Percentiles rank a stretch among this genome's conserved stretches.
These are phyloP conservation scores for Platycnemis pennipes DNA, from an alignment of 2,888 invertebrate genomes.

Conservation along the genomic window DNA sequence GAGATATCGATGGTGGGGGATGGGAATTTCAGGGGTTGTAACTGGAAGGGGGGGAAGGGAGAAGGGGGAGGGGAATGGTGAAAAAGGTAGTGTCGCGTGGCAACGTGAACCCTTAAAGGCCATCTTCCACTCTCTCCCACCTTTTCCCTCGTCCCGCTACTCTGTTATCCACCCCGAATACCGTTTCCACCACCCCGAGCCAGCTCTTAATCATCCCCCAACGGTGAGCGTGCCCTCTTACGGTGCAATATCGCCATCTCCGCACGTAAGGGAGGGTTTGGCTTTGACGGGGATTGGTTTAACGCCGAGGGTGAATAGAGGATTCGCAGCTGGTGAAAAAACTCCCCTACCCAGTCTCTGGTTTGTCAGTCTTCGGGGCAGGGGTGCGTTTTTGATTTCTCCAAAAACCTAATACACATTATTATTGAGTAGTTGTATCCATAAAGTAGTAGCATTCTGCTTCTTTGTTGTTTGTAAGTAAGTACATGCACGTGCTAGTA, in stretches of 20 bases:
- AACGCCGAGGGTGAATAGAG: background rate
- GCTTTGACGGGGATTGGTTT: background rate
- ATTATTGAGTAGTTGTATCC: no score
- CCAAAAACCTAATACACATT: no score
- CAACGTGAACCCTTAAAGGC: constrained; percentile 37
- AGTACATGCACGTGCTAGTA: no score
- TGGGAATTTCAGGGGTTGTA: background rate
- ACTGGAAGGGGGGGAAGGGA: background rate
- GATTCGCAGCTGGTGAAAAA: no score
- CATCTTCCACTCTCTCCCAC: constrained; percentile 41
- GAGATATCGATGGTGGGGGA: background rate
- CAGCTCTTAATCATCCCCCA: constrained; percentile 71
- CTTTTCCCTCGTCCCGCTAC: no score
- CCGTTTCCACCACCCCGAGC: constrained; percentile 70
- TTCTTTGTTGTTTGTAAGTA: no score
- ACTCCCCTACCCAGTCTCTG: no score
- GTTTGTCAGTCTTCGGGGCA: no score
- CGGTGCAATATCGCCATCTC: constrained; percentile 70
- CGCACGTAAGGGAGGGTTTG: background rate
- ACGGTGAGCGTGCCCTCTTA: constrained; percentile 70
- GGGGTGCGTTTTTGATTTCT: no score
- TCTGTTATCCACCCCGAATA: constrained; percentile 65
- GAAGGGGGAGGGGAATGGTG: background rate
- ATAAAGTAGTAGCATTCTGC: no score
- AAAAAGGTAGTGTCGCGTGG: constrained; percentile 52